Evolutionary conservation across 2,113 vertebrate species (phyloP).

Genomic region (Serilophus lunatus): DNA sequence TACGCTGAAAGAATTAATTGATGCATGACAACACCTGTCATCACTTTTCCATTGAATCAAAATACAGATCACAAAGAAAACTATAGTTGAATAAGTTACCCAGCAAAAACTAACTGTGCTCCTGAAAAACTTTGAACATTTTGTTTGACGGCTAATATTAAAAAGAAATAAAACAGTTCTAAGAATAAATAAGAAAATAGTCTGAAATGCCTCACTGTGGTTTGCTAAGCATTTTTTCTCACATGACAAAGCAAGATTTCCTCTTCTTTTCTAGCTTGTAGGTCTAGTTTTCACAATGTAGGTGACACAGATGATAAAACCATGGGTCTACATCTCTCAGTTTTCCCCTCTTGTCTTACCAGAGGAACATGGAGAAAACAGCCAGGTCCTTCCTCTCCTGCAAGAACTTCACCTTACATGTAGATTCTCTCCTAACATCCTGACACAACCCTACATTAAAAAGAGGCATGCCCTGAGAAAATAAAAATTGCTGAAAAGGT

Average conservation of each 20-base stretch:
- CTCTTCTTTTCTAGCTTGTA: neutral
- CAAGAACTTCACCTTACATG: neutral
- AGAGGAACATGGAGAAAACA: neutral
- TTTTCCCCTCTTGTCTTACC: neutral
- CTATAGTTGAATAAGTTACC: neutral
- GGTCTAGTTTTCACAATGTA: neutral
- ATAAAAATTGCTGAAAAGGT: neutral
- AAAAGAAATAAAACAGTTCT: neutral
- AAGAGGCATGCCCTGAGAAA: neutral
- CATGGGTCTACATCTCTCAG: neutral
- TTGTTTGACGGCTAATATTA: neutral
- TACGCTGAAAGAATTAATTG: constrained; percentile 61
- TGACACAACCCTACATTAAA: neutral
- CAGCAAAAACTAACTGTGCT: neutral
- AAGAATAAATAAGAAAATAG: neutral
- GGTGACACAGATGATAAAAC: neutral
- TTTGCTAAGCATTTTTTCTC: neutral
- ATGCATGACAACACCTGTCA: constrained; percentile 41
- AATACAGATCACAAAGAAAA: constrained; percentile 11
- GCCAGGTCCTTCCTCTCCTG: neutral
- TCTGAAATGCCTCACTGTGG: neutral
- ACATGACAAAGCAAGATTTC: neutral
- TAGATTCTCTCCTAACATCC: neutral
- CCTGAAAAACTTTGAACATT: neutral
- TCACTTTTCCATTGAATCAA: constrained; percentile 55